phyloP scores from a whole-genome alignment of 2,888 invertebrate species.

The Dasypolia templi region DNA sequence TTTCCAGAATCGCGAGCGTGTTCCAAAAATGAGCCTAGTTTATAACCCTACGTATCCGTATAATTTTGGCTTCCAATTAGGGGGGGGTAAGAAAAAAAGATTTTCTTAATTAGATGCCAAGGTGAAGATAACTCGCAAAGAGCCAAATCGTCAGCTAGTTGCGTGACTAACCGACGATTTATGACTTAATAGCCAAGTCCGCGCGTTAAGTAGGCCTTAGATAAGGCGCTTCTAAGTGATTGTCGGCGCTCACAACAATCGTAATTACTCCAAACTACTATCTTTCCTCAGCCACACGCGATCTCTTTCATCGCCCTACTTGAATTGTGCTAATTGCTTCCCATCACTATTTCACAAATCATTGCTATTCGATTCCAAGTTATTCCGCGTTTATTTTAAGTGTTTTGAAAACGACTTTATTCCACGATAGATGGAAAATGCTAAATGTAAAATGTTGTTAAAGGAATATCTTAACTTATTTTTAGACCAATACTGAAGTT shows the following conservation, averaged over 20 bases:
- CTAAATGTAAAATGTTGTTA: background rate
- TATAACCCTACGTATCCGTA: constrained; percentile 70
- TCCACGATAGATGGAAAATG: background rate
- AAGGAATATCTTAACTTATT: background rate
- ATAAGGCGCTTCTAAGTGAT: constrained; percentile 90
- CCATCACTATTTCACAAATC: constrained; percentile 74
- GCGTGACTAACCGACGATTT: constrained; percentile 88
- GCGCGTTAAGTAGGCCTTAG: constrained; percentile 89
- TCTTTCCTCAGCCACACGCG: constrained; percentile 86
- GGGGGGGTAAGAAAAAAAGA: constrained; percentile 72
- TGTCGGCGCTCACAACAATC: constrained; percentile 90
- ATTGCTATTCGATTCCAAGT: constrained; percentile 60
- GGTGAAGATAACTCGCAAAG: constrained; percentile 86
- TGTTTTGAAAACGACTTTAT: constrained; percentile 29
- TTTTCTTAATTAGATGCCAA: constrained; percentile 86
- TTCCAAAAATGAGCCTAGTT: constrained; percentile 63
- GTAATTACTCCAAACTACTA: constrained; percentile 90
- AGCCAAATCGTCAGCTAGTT: constrained; percentile 86
- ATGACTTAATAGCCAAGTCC: constrained; percentile 89
- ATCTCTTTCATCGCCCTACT: constrained; percentile 85
- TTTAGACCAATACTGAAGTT: constrained; percentile 11
- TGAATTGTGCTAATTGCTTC: constrained; percentile 86
- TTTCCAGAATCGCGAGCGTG: constrained; percentile 54
- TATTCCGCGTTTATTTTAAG: constrained; percentile 28
- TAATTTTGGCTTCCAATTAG: constrained; percentile 75